phyloP scores from a whole-genome alignment of 2,797 vertebrate genomes.

The Fringilla coelebs region DNA sequence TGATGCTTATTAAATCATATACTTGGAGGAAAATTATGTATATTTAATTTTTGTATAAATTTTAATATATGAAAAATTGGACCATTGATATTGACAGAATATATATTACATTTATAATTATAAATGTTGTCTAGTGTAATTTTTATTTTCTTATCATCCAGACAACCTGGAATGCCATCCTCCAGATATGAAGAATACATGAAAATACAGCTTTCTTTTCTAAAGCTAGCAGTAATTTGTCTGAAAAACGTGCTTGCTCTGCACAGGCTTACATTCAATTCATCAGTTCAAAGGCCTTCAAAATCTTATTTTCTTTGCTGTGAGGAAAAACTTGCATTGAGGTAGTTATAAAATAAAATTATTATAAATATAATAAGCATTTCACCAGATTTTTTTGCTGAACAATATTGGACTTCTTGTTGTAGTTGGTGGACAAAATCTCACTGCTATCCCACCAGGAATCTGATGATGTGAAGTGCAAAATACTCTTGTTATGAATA shows the following conservation, averaged over 20 bases:
- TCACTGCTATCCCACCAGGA: not conserved
- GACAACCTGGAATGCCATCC: not conserved
- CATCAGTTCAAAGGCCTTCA: not conserved
- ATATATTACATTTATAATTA: not conserved
- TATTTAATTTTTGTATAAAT: not conserved
- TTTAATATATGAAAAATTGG: not conserved
- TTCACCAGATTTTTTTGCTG: not conserved
- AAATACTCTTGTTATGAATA: not conserved
- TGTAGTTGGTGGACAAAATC: not conserved
- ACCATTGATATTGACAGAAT: not conserved
- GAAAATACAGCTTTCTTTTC: not conserved
- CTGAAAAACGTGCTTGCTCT: not conserved
- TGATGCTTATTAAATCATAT: not conserved
- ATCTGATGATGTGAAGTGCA: not conserved
- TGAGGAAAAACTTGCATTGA: not conserved
- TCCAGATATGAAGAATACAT: not conserved
- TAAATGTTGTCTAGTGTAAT: not conserved
- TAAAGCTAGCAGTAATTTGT: not conserved
- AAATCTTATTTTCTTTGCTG: not conserved
- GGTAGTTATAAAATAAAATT: not conserved
- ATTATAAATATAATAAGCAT: not conserved
- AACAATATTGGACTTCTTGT: not conserved
- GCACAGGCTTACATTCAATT: not conserved
- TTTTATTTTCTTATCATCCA: not conserved
- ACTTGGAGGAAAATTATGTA: fast-evolving